Percentiles rank a stretch among this genome's conserved stretches.
These are phyloP conservation scores for Cranoglanis bouderius DNA, from an alignment of 2,113 vertebrate species.

Conservation along the genomic window DNA sequence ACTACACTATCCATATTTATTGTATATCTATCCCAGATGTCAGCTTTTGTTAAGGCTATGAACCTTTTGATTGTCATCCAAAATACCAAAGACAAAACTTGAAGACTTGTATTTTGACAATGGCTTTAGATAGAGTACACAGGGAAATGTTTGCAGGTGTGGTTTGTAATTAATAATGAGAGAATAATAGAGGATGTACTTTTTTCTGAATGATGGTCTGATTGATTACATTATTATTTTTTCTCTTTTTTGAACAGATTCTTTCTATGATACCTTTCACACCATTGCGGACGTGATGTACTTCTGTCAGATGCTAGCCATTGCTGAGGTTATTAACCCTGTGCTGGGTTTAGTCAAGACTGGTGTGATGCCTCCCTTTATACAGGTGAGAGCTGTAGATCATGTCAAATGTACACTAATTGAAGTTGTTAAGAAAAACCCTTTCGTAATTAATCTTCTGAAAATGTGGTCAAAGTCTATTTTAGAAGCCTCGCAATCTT, in stretches of 20 bases:
- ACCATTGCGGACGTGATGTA: constrained; percentile 89
- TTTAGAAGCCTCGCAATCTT: background rate
- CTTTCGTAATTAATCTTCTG: background rate
- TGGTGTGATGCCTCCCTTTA: constrained; percentile 77
- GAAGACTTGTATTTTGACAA: constrained; percentile 4
- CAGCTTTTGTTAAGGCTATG: background rate
- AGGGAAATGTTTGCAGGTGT: constrained; percentile 14
- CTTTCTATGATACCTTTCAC: constrained; percentile 91
- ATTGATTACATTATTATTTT: constrained; percentile 16
- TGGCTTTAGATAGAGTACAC: background rate
- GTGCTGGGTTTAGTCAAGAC: constrained; percentile 83
- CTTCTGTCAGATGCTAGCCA: constrained; percentile 90
- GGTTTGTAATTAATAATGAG: background rate
- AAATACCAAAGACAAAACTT: constrained; percentile 4
- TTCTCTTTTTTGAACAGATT: constrained; percentile 74
- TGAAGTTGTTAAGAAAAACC: background rate
- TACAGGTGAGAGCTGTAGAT: constrained; percentile 76
- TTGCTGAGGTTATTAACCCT: constrained; percentile 86
- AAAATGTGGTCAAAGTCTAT: background rate
- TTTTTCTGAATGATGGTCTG: background rate
- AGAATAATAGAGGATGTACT: background rate
- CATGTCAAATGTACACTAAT: background rate
- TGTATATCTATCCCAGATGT: background rate
- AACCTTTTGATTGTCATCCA: background rate
- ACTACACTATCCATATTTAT: background rate